Evolutionary conservation across 1,140 invertebrate species (phyloP), one percentile per base, ranked within the genome.

Genomic region (Anagrus nilaparvatae): DNA sequence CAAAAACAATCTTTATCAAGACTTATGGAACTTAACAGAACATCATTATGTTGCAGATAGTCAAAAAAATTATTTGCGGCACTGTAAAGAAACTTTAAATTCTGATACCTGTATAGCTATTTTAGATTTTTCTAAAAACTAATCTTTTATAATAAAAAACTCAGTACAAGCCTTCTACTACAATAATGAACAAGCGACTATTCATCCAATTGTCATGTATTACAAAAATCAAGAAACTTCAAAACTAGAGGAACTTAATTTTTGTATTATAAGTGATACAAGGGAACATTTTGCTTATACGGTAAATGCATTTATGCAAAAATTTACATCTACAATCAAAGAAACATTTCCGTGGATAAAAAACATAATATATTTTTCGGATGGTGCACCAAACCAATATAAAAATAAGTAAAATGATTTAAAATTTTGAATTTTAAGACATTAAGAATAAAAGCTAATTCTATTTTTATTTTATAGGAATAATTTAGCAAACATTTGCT

Each of bases 41-140:
- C 24, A 40, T 37, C 44, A 44, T 24, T 47, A n/a, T n/a, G n/a
- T 52, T 25, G 40, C 47, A 16, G 44, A 52, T 38, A 8, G 35
- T 25, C 50, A 48, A 31, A 31, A 38, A 43, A 42, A 43, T 24
- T 45, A 43, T 30, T 45, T 47, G 12, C 32, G 45, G 21, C 14
- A 45, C 29, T 19, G 12, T 2, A 50, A 48, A 36, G 21, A 33
- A 31, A 32, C 40, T 25, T 25, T 50, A 9, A 13, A 32, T 23
- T 10, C 35, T 14, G n/a, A 25, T 28, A 38, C 36, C 8, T 38
- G 23, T 43, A 24, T 50, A 13, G 23, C 34, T n/a, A n/a, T 44
- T 14, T 39, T 46, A 23, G 53, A 60, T 42, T 59, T 57, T 49
- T 51, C 50, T 21, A 43, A 60, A 46, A 58, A 60, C 32, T 61